Conservation (phyloP, 1,140 invertebrate genomes). For the Hirudo medicinalis region DNA sequence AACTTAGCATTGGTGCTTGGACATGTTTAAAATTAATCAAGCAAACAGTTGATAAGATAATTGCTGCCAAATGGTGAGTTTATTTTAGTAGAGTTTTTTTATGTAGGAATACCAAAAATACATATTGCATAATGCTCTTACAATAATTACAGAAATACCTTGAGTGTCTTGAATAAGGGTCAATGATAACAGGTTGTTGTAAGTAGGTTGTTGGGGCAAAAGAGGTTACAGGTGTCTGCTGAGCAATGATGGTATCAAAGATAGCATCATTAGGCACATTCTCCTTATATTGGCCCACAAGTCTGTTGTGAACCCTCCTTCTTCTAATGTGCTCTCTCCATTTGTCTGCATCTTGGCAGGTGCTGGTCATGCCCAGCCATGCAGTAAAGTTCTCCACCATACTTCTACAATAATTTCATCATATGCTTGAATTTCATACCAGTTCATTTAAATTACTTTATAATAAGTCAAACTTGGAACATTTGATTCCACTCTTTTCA, state of each 20-base stretch:
- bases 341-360: neutral
- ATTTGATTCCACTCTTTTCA: no score
- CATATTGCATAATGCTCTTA: no score
- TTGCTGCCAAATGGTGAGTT: no score
- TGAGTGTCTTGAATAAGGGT: neutral
- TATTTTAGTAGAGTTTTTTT: no score
- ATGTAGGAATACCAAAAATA: no score
- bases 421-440: no score
- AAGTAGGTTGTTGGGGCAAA: neutral
- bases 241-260: neutral
- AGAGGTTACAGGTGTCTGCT: neutral
- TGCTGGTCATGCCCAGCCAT: neutral
- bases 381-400: neutral
- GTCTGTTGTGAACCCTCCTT: slow-evolving; percentile 6
- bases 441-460: no score
- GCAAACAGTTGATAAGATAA: no score
- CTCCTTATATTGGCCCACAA: slow-evolving; percentile 4
- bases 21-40: no score
- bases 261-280: neutral
- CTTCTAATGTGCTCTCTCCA: slow-evolving; percentile 11
- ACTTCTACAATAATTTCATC: neutral
- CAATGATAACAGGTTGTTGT: neutral
- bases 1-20: no score
- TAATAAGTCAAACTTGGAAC: no score
- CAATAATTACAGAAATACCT: neutral